phyloP scores from a whole-genome alignment of 2,113 vertebrate species.

The Phoenicopterus ruber region DNA sequence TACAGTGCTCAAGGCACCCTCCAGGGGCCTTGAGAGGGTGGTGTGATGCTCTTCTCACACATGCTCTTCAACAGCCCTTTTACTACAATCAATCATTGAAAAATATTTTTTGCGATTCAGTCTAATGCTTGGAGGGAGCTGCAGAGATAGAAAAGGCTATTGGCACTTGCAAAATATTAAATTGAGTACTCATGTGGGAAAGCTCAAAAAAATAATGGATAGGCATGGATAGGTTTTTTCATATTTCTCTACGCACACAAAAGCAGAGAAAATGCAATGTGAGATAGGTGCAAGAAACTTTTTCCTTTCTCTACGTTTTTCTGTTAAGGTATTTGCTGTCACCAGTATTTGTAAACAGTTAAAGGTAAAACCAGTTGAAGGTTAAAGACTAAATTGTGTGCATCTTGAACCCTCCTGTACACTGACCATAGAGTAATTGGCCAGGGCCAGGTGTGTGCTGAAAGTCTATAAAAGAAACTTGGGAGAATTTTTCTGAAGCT shows the following conservation, averaged over 20 bases:
- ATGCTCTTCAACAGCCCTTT: constrained; percentile 22
- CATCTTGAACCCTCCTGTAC: background rate
- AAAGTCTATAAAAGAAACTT: background rate
- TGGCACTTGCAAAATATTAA: constrained; percentile 47
- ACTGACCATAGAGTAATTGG: background rate
- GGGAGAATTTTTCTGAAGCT: background rate
- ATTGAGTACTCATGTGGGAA: background rate
- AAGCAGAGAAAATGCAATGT: background rate
- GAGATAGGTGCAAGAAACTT: background rate
- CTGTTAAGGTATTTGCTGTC: background rate
- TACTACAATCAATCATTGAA: constrained; percentile 42
- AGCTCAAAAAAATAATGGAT: background rate
- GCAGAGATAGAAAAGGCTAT: constrained; percentile 18
- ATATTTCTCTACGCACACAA: background rate
- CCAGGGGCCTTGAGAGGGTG: constrained; percentile 16
- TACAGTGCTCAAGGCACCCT: constrained; percentile 21
- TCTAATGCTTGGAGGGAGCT: constrained; percentile 37
- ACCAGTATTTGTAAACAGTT: background rate
- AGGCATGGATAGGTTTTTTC: background rate
- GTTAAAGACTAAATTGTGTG: background rate
- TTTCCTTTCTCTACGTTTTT: background rate
- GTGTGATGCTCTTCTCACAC: constrained; percentile 31
- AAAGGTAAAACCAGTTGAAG: background rate
- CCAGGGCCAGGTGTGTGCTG: background rate
- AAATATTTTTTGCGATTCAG: constrained; percentile 4